These are phyloP conservation scores for Eunapius fragilis DNA, from an alignment of 37 sponge, comb jelly and placozoan species.

Conservation along the genomic window DNA sequence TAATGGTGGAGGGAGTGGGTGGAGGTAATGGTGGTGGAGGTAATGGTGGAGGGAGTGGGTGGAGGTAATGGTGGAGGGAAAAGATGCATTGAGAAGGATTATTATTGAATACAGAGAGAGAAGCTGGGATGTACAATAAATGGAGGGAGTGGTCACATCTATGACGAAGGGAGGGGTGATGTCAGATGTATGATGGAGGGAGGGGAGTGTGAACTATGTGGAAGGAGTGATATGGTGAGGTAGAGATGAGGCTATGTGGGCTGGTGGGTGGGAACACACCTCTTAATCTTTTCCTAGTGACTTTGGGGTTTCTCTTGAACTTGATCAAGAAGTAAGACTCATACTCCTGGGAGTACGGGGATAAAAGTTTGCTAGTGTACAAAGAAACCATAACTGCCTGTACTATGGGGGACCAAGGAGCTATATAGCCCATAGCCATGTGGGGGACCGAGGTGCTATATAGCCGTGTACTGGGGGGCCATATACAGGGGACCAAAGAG, in stretches of 20 bases:
- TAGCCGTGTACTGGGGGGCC: too few relatives aligned
- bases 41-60: background rate
- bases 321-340: constrained; percentile 94
- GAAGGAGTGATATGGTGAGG: background rate
- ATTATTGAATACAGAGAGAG: too few relatives aligned
- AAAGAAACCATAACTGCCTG: too few relatives aligned
- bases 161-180: background rate
- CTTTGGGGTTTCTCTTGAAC: constrained; percentile 90
- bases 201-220: background rate
- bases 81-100: background rate
- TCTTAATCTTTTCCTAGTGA: constrained; percentile 60
- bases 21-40: background rate
- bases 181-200: background rate
- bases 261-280: background rate
- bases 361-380: too few relatives aligned
- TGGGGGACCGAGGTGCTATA: too few relatives aligned
- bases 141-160: background rate
- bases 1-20: background rate
- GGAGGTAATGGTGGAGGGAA: background rate
- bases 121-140: too few relatives aligned
- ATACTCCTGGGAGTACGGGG: constrained; percentile 74
- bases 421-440: too few relatives aligned
- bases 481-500: too few relatives aligned
- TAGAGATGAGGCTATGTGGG: background rate
- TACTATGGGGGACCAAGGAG: too few relatives aligned